Evolutionary conservation across 2,113 vertebrate species (phyloP).

Genomic region (Nothoprocta pentlandii): DNA sequence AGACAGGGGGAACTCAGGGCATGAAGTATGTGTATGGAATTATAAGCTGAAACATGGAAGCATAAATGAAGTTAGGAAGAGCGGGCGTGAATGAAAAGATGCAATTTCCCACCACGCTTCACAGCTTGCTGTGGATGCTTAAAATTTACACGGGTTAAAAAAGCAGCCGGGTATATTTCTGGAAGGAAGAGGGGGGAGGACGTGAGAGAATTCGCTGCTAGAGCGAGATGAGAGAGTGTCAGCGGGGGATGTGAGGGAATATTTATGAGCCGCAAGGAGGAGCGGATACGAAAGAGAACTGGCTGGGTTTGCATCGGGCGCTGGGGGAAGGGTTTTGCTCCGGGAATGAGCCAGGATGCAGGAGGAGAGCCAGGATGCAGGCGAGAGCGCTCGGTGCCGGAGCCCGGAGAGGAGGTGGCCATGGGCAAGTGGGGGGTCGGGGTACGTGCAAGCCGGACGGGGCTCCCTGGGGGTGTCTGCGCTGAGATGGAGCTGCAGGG

Average conservation of each 20-base stretch:
- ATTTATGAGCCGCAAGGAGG: background rate
- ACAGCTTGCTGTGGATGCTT: background rate
- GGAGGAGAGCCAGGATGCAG: background rate
- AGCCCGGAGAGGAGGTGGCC: background rate
- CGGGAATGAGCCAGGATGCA: background rate
- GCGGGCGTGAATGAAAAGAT: background rate
- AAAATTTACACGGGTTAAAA: background rate
- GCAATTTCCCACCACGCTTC: background rate
- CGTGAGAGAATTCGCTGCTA: background rate
- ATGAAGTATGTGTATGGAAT: background rate
- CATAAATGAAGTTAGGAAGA: slow-evolving; percentile 5
- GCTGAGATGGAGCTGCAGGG: background rate
- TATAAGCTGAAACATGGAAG: fast-evolving
- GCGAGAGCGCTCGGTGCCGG: background rate
- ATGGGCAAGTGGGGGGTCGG: too few relatives aligned
- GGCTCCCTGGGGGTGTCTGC: too few relatives aligned
- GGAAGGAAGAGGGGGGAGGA: slow-evolving; percentile 50
- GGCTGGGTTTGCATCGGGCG: fast-evolving
- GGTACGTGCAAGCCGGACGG: background rate
- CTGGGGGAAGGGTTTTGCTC: background rate
- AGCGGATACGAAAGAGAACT: background rate
- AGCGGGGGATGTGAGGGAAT: background rate
- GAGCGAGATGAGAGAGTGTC: background rate
- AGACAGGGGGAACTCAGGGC: background rate
- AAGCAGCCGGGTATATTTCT: background rate